Base-by-base conservation (phyloP, 2,797 vertebrate species). In the Enteromius thamalakanensis region DNA sequence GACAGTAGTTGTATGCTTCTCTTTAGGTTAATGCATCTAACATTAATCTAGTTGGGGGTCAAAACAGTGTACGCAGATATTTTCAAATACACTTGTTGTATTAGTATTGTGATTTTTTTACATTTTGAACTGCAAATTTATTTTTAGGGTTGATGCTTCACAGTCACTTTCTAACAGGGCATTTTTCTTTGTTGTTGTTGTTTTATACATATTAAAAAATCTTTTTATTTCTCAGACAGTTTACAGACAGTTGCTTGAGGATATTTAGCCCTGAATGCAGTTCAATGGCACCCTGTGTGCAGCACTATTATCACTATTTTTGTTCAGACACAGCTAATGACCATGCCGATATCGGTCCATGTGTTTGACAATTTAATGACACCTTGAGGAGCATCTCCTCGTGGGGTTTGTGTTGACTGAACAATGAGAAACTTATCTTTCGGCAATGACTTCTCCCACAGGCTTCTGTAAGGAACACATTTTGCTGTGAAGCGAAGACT, bases 361-460 rank as follows among this genome's bases (percentile, higher is more conserved):
- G 8, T 55, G 64, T n/a, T 40, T 26, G 40, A 70, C 49, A 83
- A 69, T 70, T 47, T 60, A 55, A 77, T 11, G 51, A 9, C 64
- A 23, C 81, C 3, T n/a, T 42, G 37, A 60, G 26, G 6, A 60
- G 49, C 51, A 69, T 78, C 26, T 83, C 53, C 75, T 83, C 42
- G 19, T 71, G 75, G 42, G 65, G 37, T 70, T 70, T 64, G 64
- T 76, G 37, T 72, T 68, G 72, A 69, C 29, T 75, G 62, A 68
- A 83, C 81, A 77, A 77, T 83, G 53, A 78, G 47, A 83, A 83
- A 83, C 47, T 69, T 32, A 68, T 45, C 75, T 17, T 29, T 70
- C 67, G 40, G 64, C 64, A 37, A 11, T 67, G 14, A 75, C 71
- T 76, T 47, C 40, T 34, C 40, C 64, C 71, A 76, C 23, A 76